phyloP scores from a whole-genome alignment of 2,113 vertebrate genomes.

The Hemiscyllium ocellatum region DNA sequence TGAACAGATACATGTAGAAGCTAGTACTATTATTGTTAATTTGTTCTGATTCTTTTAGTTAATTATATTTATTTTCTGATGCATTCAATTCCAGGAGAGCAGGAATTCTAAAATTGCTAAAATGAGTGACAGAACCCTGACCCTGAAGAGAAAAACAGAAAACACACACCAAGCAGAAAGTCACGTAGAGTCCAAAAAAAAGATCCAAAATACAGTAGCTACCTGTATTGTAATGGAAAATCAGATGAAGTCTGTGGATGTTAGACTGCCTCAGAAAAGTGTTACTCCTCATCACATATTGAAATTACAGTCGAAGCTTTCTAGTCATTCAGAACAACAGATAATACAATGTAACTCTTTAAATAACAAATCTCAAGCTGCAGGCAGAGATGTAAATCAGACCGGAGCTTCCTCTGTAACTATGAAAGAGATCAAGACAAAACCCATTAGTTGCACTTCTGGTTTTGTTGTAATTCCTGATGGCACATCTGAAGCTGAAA shows the following conservation, averaged over 20 bases:
- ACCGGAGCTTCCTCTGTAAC: background rate
- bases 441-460: background rate
- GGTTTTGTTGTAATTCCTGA: background rate
- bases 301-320: background rate
- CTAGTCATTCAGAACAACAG: background rate
- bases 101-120: background rate
- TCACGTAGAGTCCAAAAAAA: background rate
- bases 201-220: background rate
- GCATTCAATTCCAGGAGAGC: background rate
- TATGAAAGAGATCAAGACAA: background rate
- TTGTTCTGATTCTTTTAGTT: background rate
- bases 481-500: background rate
- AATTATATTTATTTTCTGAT: background rate
- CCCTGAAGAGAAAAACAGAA: background rate
- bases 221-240: background rate
- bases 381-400: conserved; percentile 13
- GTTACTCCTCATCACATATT: background rate
- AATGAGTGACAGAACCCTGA: background rate
- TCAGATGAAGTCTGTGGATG: background rate
- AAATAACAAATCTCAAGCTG: background rate
- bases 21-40: background rate
- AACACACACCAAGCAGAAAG: background rate
- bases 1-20: background rate
- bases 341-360: background rate
- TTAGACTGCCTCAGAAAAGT: background rate